phyloP scores from a whole-genome alignment of 2,888 invertebrate genomes.

The Scaptomyza reducta region DNA sequence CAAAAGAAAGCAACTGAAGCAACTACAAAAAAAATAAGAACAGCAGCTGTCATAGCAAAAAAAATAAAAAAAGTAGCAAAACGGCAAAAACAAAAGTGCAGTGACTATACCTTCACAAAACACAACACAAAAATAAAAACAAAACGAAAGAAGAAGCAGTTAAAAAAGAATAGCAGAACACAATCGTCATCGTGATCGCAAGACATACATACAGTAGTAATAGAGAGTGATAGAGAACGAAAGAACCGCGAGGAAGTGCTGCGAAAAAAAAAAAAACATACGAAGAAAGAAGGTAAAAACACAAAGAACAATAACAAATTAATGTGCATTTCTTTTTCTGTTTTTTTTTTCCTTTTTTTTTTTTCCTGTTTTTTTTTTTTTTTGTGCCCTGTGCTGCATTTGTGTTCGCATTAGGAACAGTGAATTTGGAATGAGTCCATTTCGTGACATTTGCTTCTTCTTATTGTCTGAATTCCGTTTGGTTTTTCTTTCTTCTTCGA shows the following conservation, averaged over 20 bases:
- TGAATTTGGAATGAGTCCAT: constrained; percentile 6
- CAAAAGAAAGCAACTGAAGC: constrained; percentile 18
- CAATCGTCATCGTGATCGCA: constrained; percentile 36
- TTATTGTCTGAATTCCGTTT: not conserved
- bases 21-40: constrained; percentile 31
- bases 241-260: constrained; percentile 1
- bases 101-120: constrained; percentile 47
- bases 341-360: no score
- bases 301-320: constrained; percentile 40
- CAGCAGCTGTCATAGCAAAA: constrained; percentile 57
- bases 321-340: constrained; percentile 5
- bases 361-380: not conserved
- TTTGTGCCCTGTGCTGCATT: constrained; percentile 1
- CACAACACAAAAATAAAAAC: constrained; percentile 1
- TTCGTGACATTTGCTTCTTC: constrained; percentile 10
- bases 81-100: constrained; percentile 60
- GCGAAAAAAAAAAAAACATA: constrained; percentile 13
- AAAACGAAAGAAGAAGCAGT: constrained; percentile 4
- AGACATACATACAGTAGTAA: not conserved
- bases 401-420: constrained; percentile 26
- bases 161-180: constrained; percentile 13
- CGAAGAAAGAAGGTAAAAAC: constrained; percentile 36
- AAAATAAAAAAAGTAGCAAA: constrained; percentile 30
- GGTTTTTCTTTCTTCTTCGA: no score
- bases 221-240: constrained; percentile 4